A percentile compares a stretch with the other conserved stretches of the same genome.
Evolutionary conservation across 2,888 invertebrate genomes (phyloP).

Genomic region (Colostygia pectinataria): DNA sequence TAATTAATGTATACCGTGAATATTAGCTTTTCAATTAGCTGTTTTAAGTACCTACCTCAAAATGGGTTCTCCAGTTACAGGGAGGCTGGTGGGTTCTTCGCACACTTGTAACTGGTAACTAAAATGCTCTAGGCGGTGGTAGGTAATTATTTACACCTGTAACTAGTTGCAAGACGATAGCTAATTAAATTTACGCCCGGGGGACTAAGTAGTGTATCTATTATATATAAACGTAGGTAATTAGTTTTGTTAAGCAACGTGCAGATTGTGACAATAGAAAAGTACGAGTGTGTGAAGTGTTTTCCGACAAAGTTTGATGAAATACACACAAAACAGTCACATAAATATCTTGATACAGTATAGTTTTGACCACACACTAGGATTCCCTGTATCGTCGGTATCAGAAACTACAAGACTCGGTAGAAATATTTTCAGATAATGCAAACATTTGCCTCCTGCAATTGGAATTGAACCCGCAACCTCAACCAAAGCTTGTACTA

Average conservation of each 20-base stretch:
- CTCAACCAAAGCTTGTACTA: too few species aligned
- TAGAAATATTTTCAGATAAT: too few species aligned
- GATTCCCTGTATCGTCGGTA: too few species aligned
- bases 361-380: too few species aligned
- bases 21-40: conserved; percentile 81
- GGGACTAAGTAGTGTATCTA: conserved; percentile 44
- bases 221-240: conserved; percentile 36
- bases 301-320: too few species aligned
- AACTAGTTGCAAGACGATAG: conserved; percentile 65
- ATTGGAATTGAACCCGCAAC: too few species aligned
- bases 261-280: conserved; percentile 21
- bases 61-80: conserved; percentile 64
- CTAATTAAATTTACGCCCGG: conserved; percentile 71
- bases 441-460: too few species aligned
- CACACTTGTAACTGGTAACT: conserved; percentile 4
- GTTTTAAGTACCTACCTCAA: conserved; percentile 73
- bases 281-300: conserved; percentile 10
- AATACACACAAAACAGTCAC: too few species aligned
- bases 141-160: conserved; percentile 58
- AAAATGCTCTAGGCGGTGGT: conserved; percentile 4
- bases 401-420: too few species aligned
- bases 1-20: conserved; percentile 78
- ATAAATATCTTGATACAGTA: too few species aligned
- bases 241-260: conserved; percentile 31
- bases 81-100: conserved; percentile 26